A percentile compares a stretch with the other conserved stretches of the same genome.
phyloP scores from a whole-genome alignment of 2,113 vertebrate species.

The Orthonyx spaldingii region DNA sequence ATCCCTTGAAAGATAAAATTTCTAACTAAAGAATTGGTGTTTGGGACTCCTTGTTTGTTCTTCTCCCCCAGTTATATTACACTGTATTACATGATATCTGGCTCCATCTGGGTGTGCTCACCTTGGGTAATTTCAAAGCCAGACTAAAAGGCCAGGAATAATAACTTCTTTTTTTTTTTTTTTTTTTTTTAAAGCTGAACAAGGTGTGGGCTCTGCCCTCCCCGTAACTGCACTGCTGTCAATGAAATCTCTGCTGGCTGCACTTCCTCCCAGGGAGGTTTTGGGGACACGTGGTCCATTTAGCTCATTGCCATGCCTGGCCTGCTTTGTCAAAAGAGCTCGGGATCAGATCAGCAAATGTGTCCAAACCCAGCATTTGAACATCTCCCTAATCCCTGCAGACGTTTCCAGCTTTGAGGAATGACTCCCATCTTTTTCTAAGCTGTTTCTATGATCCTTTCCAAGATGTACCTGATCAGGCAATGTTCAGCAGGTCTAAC shows the following conservation, averaged over 20 bases:
- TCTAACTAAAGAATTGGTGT: neutral
- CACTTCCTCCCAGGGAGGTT: neutral
- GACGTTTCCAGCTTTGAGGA: neutral
- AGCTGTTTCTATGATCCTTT: neutral
- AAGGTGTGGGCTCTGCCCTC: neutral
- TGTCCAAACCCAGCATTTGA: neutral
- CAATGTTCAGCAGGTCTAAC: neutral
- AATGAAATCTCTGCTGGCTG: neutral
- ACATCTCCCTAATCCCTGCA: neutral
- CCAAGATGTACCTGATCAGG: neutral
- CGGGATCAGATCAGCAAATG: neutral
- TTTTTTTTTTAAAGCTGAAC: neutral
- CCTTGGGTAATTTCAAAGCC: neutral
- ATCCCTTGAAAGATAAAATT: neutral
- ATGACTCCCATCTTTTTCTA: neutral
- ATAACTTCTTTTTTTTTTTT: neutral
- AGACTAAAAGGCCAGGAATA: neutral
- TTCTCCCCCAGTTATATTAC: neutral
- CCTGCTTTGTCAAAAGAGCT: neutral
- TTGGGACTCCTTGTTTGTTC: neutral
- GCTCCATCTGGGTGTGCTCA: neutral
- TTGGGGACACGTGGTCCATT: neutral
- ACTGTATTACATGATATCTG: too few relatives aligned
- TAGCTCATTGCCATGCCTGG: neutral
- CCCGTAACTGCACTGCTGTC: neutral